A percentile compares a stretch with the other conserved stretches of the same genome.
Evolutionary conservation across 2,797 vertebrate species (phyloP).

Genomic region (Eulemur albifrons): DNA sequence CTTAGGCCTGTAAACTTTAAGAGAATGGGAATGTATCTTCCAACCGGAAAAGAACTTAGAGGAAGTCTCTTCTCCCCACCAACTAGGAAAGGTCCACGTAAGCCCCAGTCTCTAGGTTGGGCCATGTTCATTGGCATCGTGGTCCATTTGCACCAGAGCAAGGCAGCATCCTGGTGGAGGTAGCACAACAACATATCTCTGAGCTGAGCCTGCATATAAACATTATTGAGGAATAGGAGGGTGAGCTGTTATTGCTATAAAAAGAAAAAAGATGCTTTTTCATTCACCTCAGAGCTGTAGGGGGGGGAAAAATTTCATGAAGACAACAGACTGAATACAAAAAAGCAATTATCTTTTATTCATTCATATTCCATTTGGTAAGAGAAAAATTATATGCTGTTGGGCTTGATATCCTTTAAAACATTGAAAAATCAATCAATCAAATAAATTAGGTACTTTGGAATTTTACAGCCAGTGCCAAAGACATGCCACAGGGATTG

Average conservation of each 20-base stretch:
- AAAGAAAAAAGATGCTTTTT: conserved; percentile 16
- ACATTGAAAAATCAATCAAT: conserved; percentile 75
- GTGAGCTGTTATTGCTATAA: not conserved
- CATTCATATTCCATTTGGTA: conserved; percentile 72
- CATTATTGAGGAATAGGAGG: not conserved
- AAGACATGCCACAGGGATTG: conserved; percentile 67
- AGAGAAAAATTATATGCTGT: conserved; percentile 74
- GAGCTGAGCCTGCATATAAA: not conserved
- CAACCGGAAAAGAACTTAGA: not conserved
- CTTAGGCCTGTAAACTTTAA: not conserved
- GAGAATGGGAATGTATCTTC: not conserved
- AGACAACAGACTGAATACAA: conserved; percentile 59
- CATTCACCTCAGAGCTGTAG: not conserved
- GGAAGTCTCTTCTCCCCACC: not conserved
- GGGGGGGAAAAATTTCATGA: not conserved
- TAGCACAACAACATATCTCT: not conserved
- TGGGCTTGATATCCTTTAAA: conserved; percentile 74
- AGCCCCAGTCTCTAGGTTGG: not conserved
- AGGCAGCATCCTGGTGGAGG: not conserved
- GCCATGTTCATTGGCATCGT: not conserved
- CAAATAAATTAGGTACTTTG: conserved; percentile 79
- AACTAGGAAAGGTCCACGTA: not conserved
- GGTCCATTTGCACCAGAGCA: not conserved
- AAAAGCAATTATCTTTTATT: conserved; percentile 71
- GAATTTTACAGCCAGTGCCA: conserved; percentile 73